These are phyloP conservation scores for Rhinolophus sinicus DNA, from an alignment of 2,113 vertebrate species.

Conservation along the genomic window DNA sequence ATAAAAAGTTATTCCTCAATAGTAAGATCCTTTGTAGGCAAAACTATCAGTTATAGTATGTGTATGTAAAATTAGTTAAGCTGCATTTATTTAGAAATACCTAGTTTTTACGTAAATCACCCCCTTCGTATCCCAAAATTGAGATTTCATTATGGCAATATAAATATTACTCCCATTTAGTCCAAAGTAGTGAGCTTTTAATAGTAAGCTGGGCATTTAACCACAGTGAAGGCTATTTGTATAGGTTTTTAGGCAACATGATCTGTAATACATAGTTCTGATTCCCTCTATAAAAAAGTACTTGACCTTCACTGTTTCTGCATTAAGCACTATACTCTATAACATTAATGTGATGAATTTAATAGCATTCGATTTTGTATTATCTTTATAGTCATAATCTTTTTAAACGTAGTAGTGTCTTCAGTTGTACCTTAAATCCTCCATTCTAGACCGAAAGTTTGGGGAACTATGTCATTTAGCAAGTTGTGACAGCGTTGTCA, in stretches of 20 bases:
- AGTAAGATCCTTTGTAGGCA: neutral
- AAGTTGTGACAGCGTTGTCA: neutral
- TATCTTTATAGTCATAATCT: conserved; percentile 13
- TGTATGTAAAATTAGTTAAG: conserved; percentile 35
- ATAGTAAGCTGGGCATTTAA: neutral
- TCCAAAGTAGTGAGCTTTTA: conserved; percentile 54
- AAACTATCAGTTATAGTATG: neutral
- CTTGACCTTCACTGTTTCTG: neutral
- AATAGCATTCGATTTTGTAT: neutral
- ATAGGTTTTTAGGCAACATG: conserved; percentile 9
- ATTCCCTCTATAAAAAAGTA: neutral
- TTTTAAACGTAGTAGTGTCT: neutral
- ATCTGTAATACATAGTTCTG: neutral
- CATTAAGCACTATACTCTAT: neutral
- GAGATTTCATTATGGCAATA: conserved; percentile 15
- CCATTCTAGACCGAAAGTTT: neutral
- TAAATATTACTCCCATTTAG: conserved; percentile 11
- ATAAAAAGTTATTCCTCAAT: conserved; percentile 41
- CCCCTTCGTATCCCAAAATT: neutral
- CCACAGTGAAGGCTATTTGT: neutral
- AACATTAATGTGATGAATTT: conserved; percentile 21
- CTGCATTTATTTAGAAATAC: conserved; percentile 57
- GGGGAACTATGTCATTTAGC: neutral
- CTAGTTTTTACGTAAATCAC: conserved; percentile 31
- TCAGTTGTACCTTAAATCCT: conserved; percentile 65